Evolutionary conservation across 1,140 invertebrate genomes (phyloP), one percentile per base, ranked within the genome.

Genomic region (Brachystomella parvula): DNA sequence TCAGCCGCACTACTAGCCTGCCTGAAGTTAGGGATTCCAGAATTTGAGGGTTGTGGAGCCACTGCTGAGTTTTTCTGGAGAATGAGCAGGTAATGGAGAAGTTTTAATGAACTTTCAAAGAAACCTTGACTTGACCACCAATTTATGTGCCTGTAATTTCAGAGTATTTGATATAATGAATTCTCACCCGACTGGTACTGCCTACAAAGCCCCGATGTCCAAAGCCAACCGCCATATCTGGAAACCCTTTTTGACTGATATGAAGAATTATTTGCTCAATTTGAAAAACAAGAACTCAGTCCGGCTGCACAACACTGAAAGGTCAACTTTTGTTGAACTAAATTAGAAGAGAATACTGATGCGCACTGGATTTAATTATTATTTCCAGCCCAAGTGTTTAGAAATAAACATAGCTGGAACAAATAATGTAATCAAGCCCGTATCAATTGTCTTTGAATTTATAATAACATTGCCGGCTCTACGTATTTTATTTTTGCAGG

Each of bases 101-200:
- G n/a, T n/a, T n/a, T n/a, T n/a, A n/a, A n/a, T n/a, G n/a, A n/a
- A n/a, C n/a, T n/a, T n/a, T n/a, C n/a, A n/a, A n/a, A n/a, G n/a
- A n/a, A n/a, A n/a, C n/a, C n/a, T n/a, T n/a, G n/a, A n/a, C n/a
- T n/a, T n/a, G n/a, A n/a, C n/a, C n/a, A 6, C 24, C 15, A 33
- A 28, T 21, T 12, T 21, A 47, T 47, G n/a, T n/a, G 19, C 19
- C 21, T 31, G 2, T 28, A 9, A 9, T 49, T 30, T 3, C 47
- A 63, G 64, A 26, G 24, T 73, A 0, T 71, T 72, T 69, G 71
- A 73, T 47, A 1, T 66, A 12, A n/a, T 68, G 35, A 72, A 71
- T 62, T 72, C 71, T 15, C 29, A 21, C 31, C 21, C 66, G 29
- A 24, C 24, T 39, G 44, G 61, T 30, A 65, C 21, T 24, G 47